Evolutionary conservation across 1,140 invertebrate species (phyloP).

Genomic region (Papilio polytes): DNA sequence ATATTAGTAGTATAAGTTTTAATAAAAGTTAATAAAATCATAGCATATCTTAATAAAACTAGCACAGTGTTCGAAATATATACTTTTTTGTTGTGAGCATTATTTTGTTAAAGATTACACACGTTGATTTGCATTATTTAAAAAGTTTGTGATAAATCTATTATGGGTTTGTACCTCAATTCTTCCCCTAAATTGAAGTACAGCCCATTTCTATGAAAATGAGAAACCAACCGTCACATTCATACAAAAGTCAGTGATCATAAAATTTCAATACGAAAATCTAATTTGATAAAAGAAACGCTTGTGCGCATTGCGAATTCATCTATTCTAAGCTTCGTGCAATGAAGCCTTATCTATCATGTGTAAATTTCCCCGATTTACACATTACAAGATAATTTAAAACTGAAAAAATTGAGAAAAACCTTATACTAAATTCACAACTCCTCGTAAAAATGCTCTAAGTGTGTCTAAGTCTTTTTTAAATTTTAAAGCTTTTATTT

Average conservation of each 20-base stretch:
- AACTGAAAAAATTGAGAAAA: constrained; percentile 51
- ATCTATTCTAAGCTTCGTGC: constrained; percentile 77
- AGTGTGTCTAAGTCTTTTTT: constrained; percentile 58
- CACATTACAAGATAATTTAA: constrained; percentile 63
- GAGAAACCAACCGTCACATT: constrained; percentile 48
- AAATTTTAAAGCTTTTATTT: constrained; percentile 67
- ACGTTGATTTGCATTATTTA: constrained; percentile 58
- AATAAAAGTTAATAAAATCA: constrained; percentile 82
- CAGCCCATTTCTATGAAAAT: constrained; percentile 56
- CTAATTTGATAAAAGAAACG: constrained; percentile 41
- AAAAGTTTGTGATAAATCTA: constrained; percentile 53
- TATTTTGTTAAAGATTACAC: constrained; percentile 66
- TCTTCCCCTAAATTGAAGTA: constrained; percentile 78
- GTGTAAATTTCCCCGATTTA: constrained; percentile 82
- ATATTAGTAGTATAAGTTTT: constrained; percentile 79
- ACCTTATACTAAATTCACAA: constrained; percentile 57
- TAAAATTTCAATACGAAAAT: constrained; percentile 43
- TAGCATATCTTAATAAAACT: constrained; percentile 77
- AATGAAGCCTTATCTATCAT: constrained; percentile 66
- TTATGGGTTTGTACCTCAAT: constrained; percentile 64
- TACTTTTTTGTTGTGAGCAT: constrained; percentile 77
- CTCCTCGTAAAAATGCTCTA: constrained; percentile 65
- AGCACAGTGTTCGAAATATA: constrained; percentile 81
- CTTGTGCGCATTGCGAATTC: constrained; percentile 70
- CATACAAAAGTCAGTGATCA: constrained; percentile 48